Conservation (phyloP, 64 coral and sea anemone genomes). For the Pocillopora verrucosa region DNA sequence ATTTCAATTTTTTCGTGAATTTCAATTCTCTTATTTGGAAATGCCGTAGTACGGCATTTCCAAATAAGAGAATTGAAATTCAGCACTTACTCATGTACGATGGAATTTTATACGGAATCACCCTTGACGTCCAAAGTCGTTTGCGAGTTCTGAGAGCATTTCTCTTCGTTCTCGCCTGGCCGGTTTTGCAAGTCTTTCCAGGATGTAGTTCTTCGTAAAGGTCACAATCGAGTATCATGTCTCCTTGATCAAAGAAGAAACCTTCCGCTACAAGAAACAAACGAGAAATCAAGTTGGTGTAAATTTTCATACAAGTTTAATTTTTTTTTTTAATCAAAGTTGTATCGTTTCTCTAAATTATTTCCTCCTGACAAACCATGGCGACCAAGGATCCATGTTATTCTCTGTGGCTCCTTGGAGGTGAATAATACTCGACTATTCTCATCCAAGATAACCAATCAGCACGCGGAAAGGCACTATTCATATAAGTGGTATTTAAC, state of each 20-base stretch:
- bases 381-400: too few species aligned
- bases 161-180: background rate
- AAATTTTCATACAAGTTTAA: background rate
- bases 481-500: too few species aligned
- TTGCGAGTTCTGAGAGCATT: constrained; percentile 42
- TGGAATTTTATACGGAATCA: constrained; percentile 49
- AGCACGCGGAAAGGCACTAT: background rate
- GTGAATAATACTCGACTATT: too few species aligned
- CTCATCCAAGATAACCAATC: too few species aligned
- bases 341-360: too few species aligned
- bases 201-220: constrained; percentile 34
- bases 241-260: constrained; percentile 61
- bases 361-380: too few species aligned
- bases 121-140: constrained; percentile 51
- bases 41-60: too few species aligned
- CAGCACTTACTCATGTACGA: constrained; percentile 40
- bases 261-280: constrained; percentile 36
- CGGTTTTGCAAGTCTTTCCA: background rate
- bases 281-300: background rate
- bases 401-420: too few species aligned
- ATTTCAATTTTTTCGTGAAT: too few species aligned
- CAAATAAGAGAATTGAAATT: too few species aligned
- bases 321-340: too few species aligned
- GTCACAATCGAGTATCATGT: constrained; percentile 65
- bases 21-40: too few species aligned